A percentile compares a stretch with the other conserved stretches of the same genome.
Conservation (phyloP, 2,797 vertebrate species). For the Syndactyla subalaris region DNA sequence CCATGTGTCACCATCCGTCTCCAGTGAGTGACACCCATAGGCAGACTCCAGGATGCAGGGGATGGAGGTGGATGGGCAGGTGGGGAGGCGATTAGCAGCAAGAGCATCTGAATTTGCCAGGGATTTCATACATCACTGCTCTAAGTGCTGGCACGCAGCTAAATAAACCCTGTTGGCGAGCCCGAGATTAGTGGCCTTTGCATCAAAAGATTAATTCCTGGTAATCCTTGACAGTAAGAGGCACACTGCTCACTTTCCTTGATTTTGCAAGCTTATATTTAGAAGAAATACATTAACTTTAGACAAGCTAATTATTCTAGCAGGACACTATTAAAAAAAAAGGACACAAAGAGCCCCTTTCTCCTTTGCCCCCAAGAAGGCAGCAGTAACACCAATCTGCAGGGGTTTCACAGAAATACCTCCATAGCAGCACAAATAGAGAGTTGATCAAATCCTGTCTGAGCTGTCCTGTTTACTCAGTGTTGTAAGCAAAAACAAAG, state of each 20-base stretch:
- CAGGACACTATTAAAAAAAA: not conserved
- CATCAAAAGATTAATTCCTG: constrained; percentile 15
- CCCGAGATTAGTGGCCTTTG: constrained; percentile 61
- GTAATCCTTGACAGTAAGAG: constrained; percentile 22
- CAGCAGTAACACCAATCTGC: not conserved
- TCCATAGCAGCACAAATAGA: not conserved
- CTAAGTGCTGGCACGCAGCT: constrained; percentile 55
- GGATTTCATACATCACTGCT: constrained; percentile 72
- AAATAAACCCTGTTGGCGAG: constrained; percentile 61
- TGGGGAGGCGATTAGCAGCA: constrained; percentile 74
- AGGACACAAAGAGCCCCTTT: not conserved
- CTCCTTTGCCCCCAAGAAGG: accelerated
- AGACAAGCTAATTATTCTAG: constrained; percentile 38
- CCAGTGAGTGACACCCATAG: constrained; percentile 44
- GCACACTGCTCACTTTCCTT: not conserved
- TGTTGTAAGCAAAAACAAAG: not conserved
- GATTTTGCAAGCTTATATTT: constrained; percentile 9
- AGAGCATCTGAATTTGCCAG: constrained; percentile 61
- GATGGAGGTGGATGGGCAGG: constrained; percentile 68
- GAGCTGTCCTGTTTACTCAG: not conserved
- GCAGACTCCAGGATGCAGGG: constrained; percentile 37
- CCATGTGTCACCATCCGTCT: constrained; percentile 79
- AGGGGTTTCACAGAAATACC: not conserved
- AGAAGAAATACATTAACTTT: constrained; percentile 37
- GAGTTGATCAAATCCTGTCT: accelerated